Percentiles rank a stretch among this genome's conserved stretches.
phyloP scores from a whole-genome alignment of 2,113 vertebrate genomes.

The Cryptotis parvus region DNA sequence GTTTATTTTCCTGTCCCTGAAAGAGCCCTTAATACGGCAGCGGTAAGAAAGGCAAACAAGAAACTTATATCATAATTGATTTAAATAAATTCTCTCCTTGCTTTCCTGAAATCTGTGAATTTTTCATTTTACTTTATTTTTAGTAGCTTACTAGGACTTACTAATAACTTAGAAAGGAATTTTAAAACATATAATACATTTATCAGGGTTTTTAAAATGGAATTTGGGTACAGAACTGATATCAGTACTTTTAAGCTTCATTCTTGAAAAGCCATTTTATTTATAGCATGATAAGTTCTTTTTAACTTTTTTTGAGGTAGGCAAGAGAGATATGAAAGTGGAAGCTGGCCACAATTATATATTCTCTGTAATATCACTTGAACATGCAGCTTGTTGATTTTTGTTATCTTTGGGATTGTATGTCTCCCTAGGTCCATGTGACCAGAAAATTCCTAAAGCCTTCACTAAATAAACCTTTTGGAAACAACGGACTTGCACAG shows the following conservation, averaged over 20 bases:
- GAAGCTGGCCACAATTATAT: constrained; percentile 47
- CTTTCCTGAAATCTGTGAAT: background rate
- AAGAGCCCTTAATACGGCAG: too few species aligned
- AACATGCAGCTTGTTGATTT: background rate
- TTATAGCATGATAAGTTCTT: constrained; percentile 72
- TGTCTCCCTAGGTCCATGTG: too few species aligned
- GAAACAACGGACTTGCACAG: too few species aligned
- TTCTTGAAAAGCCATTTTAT: constrained; percentile 76
- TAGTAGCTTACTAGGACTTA: background rate
- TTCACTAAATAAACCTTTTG: too few species aligned
- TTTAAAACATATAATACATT: constrained; percentile 31
- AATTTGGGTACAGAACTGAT: constrained; percentile 56
- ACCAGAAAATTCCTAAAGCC: too few species aligned
- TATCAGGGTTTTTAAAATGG: constrained; percentile 31
- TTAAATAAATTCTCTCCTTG: background rate
- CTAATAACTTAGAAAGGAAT: constrained; percentile 38
- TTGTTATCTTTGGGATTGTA: background rate
- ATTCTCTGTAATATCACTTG: background rate
- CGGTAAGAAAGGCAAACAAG: too few species aligned
- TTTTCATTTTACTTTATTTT: constrained; percentile 22
- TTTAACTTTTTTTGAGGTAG: constrained; percentile 72
- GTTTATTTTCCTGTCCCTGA: too few species aligned
- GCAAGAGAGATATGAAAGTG: constrained; percentile 19
- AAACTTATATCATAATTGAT: too few species aligned
- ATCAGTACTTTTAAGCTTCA: constrained; percentile 74